Conservation (phyloP, 2,797 vertebrate species). For the Anolis apletophallus region DNA sequence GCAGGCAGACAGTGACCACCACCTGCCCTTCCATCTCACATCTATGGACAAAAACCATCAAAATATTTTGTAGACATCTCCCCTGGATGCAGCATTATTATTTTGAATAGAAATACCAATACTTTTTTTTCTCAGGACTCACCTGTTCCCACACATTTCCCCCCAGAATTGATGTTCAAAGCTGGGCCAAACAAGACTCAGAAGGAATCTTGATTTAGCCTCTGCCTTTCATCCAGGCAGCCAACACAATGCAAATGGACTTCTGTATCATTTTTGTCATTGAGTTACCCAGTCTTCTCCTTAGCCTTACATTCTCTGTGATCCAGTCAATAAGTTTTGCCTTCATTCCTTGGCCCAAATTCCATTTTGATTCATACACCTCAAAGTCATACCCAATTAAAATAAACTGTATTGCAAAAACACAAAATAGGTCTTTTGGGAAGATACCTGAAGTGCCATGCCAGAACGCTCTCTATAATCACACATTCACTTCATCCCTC, state of each 20-base stretch:
- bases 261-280: background rate
- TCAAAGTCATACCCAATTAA: conserved; percentile 17
- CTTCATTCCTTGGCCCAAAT: background rate
- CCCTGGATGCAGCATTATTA: background rate
- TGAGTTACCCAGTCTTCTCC: background rate
- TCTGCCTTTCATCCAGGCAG: background rate
- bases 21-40: conserved; percentile 32
- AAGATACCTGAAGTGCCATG: conserved; percentile 29
- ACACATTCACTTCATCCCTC: conserved; percentile 41
- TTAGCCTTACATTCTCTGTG: background rate
- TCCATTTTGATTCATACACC: background rate
- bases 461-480: conserved; percentile 30
- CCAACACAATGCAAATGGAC: background rate
- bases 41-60: conserved; percentile 13
- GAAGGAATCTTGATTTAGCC: background rate
- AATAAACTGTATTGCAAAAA: conserved; percentile 23
- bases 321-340: background rate
- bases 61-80: background rate
- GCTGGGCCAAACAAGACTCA: background rate
- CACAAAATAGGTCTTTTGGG: background rate
- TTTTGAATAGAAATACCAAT: background rate
- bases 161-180: background rate
- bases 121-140: background rate
- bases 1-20: conserved; percentile 22
- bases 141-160: background rate